Conservation (phyloP, 1,140 invertebrate genomes). For the Odontomachus brunneus region DNA sequence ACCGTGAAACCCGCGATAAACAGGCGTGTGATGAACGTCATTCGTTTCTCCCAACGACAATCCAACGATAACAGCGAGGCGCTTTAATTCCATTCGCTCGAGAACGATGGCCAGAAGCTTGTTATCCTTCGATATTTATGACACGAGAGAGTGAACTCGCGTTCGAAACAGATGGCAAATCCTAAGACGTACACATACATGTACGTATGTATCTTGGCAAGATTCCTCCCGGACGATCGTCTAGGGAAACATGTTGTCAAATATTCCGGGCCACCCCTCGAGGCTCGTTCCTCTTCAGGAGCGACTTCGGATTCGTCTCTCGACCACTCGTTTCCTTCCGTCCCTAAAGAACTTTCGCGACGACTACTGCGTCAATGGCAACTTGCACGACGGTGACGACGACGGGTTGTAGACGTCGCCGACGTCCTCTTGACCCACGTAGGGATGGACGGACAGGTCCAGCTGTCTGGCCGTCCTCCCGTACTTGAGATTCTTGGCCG, state of each 20-base stretch:
- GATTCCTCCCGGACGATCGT: slow-evolving; percentile 65
- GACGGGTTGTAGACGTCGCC: too few relatives aligned
- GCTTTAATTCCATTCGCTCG: background rate
- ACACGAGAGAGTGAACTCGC: background rate
- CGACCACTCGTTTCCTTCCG: slow-evolving; percentile 62
- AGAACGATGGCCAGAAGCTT: slow-evolving; percentile 46
- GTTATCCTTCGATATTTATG: slow-evolving; percentile 57
- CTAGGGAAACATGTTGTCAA: slow-evolving; percentile 75
- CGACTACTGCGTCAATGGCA: slow-evolving; percentile 32
- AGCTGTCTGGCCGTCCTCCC: background rate
- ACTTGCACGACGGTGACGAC: slow-evolving; percentile 27
- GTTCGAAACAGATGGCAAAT: slow-evolving; percentile 24
- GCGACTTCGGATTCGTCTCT: slow-evolving; percentile 70
- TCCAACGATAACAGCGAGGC: background rate
- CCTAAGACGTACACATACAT: slow-evolving; percentile 27
- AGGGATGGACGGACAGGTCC: slow-evolving; percentile 12
- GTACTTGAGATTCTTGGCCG: slow-evolving; percentile 54
- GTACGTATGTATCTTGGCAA: slow-evolving; percentile 46
- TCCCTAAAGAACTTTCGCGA: slow-evolving; percentile 62
- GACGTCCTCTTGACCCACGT: slow-evolving; percentile 32
- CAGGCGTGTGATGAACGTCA: background rate
- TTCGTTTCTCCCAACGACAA: background rate
- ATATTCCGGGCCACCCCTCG: slow-evolving; percentile 67
- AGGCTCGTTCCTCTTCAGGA: slow-evolving; percentile 68
- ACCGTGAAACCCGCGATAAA: too few relatives aligned